Conservation (phyloP, 2,113 vertebrate species). For the Bubo bubo region DNA sequence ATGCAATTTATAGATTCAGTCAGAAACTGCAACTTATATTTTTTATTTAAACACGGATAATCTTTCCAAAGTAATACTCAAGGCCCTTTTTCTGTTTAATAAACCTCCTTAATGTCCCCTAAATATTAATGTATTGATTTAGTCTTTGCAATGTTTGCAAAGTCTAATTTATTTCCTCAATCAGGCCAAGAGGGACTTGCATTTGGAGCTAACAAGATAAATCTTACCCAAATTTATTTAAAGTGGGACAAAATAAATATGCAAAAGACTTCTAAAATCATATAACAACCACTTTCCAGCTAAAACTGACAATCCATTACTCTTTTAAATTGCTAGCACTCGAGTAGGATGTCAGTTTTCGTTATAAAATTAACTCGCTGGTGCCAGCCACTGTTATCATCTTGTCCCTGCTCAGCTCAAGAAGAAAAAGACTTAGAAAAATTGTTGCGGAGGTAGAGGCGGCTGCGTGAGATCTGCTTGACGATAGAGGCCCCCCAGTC, state of each 20-base stretch:
- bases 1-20: constrained; percentile 25
- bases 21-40: constrained; percentile 17
- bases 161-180: constrained; percentile 77
- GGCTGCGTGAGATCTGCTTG: background rate
- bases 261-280: constrained; percentile 69
- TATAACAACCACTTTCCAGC: constrained; percentile 61
- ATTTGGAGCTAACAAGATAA: constrained; percentile 76
- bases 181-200: constrained; percentile 68
- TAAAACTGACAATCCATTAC: constrained; percentile 71
- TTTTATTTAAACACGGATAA: constrained; percentile 61
- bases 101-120: constrained; percentile 71
- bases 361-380: constrained; percentile 57
- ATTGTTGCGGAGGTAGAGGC: background rate
- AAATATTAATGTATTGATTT: constrained; percentile 79
- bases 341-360: constrained; percentile 38
- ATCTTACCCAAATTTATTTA: constrained; percentile 73
- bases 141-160: constrained; percentile 70
- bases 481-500: background rate
- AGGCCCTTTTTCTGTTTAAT: constrained; percentile 68
- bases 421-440: background rate
- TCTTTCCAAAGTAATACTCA: constrained; percentile 60
- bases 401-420: constrained; percentile 1
- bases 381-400: constrained; percentile 46
- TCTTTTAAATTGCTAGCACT: constrained; percentile 63
- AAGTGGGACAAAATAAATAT: constrained; percentile 78